A percentile compares a stretch with the other conserved stretches of the same genome.
Evolutionary conservation across 1,140 invertebrate genomes (phyloP).

Genomic region (Drosophila dunni): DNA sequence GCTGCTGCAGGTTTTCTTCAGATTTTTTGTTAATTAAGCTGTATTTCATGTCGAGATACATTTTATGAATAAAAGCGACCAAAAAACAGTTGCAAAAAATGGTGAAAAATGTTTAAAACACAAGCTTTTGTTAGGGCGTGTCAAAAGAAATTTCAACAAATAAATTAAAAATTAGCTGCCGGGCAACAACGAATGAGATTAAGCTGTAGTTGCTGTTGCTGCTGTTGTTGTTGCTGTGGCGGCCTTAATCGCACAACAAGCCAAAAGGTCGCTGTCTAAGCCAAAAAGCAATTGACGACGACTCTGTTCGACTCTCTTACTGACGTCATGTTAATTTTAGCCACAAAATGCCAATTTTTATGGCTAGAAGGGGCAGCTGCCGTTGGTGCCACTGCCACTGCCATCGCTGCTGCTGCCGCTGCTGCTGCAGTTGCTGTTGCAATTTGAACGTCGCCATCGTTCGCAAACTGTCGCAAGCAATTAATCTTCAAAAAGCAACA

Average conservation of each 20-base stretch:
- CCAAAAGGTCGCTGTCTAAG: constrained; percentile 44
- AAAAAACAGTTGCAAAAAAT: constrained; percentile 22
- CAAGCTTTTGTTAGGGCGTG: constrained; percentile 68
- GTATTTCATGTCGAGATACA: constrained; percentile 71
- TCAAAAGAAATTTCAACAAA: constrained; percentile 76
- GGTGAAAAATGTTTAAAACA: constrained; percentile 17
- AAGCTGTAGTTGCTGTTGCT: constrained; percentile 59
- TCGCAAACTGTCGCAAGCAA: constrained; percentile 79
- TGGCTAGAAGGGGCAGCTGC: constrained; percentile 62
- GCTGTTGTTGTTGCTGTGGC: constrained; percentile 29
- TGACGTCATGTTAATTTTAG: constrained; percentile 55
- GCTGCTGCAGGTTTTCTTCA: constrained; percentile 69
- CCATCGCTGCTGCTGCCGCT: constrained; percentile 36
- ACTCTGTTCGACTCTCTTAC: constrained; percentile 1
- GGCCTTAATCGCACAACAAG: constrained; percentile 45
- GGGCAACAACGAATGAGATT: constrained; percentile 53
- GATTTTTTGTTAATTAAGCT: constrained; percentile 81
- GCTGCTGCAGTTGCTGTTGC: constrained; percentile 22
- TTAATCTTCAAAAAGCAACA: constrained; percentile 79
- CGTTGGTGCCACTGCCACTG: constrained; percentile 10
- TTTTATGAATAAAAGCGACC: constrained; percentile 77
- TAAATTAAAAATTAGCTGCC: constrained; percentile 58
- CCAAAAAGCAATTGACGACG: constrained; percentile 41
- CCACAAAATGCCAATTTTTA: constrained; percentile 70
- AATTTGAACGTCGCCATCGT: constrained; percentile 56